Conservation (phyloP, 2,797 vertebrate species). For the Lutjanus argentimaculatus region DNA sequence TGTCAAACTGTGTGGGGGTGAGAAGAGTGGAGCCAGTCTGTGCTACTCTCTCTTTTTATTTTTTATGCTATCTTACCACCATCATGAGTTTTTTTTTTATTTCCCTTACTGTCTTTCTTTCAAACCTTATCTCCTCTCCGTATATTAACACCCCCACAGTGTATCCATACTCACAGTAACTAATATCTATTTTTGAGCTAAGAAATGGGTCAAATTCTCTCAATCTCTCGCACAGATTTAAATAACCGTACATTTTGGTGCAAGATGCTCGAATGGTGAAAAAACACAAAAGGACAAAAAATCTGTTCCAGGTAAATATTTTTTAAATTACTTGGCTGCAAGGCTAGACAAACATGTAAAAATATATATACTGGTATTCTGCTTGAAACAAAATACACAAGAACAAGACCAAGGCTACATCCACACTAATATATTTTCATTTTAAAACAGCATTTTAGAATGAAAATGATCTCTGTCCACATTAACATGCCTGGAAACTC, state of each 20-base stretch:
- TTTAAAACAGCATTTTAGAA: too few relatives aligned
- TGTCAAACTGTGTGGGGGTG: conserved; percentile 78
- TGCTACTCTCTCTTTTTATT: conserved; percentile 48
- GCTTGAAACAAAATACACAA: neutral
- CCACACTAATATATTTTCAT: too few relatives aligned
- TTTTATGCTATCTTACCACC: neutral
- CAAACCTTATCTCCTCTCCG: neutral
- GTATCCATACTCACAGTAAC: neutral
- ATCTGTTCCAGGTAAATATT: neutral
- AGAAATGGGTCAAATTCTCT: conserved; percentile 10
- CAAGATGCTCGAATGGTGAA: neutral
- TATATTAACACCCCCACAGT: conserved; percentile 4
- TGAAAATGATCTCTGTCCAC: too few relatives aligned
- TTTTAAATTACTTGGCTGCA: neutral
- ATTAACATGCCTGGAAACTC: too few relatives aligned
- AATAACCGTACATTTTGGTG: neutral
- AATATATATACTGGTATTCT: neutral
- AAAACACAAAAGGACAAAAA: conserved; percentile 1
- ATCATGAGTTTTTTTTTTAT: neutral
- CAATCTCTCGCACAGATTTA: conserved; percentile 8
- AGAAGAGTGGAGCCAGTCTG: conserved; percentile 69
- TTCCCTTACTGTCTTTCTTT: conserved; percentile 6
- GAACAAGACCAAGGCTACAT: neutral
- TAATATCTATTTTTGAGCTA: conserved; percentile 5
- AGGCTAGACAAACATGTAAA: neutral